Evolutionary conservation across 2,113 vertebrate genomes (phyloP).

Genomic region (Neotoma lepida): DNA sequence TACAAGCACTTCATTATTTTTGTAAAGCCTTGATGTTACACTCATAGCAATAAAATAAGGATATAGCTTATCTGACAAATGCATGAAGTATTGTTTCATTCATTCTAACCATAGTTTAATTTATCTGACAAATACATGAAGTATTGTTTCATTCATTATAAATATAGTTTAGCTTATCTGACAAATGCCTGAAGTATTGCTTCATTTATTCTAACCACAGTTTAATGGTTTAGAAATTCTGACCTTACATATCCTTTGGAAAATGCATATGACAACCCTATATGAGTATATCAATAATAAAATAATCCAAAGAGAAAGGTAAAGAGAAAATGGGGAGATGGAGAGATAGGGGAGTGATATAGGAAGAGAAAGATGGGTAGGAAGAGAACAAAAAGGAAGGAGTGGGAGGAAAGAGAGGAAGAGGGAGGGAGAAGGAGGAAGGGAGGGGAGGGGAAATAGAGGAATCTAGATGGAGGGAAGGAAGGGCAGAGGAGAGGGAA

Average conservation of each 20-base stretch:
- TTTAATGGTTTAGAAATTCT: not conserved
- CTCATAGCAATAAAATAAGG: not conserved
- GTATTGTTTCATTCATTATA: no score
- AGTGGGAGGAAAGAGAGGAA: not conserved
- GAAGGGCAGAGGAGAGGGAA: not conserved
- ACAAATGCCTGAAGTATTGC: not conserved
- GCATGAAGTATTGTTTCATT: no score
- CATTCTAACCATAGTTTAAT: no score
- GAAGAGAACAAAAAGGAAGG: not conserved
- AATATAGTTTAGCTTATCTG: not conserved
- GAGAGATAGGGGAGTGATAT: not conserved
- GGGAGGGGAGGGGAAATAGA: not conserved
- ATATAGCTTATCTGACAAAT: not conserved
- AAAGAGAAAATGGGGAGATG: not conserved
- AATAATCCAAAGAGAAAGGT: not conserved
- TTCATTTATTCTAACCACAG: not conserved
- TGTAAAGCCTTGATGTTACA: not conserved
- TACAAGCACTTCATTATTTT: not conserved
- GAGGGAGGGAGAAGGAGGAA: not conserved
- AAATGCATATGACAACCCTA: not conserved
- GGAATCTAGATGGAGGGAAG: not conserved
- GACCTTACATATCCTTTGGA: not conserved
- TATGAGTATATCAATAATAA: not conserved
- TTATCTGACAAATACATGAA: no score
- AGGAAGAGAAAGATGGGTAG: not conserved